Evolutionary conservation across 2,113 vertebrate genomes (phyloP).

Genomic region (Pagrus major): DNA sequence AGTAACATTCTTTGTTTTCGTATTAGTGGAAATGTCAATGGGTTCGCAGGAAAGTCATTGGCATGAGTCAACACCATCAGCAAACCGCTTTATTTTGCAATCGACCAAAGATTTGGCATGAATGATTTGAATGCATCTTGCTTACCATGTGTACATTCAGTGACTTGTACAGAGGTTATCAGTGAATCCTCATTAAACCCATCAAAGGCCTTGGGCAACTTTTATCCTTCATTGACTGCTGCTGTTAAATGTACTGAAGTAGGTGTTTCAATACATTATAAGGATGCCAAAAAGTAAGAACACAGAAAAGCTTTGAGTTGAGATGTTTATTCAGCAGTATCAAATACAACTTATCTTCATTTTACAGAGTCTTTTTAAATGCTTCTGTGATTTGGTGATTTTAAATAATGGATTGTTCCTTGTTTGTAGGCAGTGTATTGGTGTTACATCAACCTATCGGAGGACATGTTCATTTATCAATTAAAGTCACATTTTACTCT

Average conservation of each 20-base stretch:
- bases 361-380: neutral
- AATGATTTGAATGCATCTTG: neutral
- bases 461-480: neutral
- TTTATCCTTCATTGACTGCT: neutral
- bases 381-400: neutral
- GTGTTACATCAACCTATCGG: neutral
- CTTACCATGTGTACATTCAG: neutral
- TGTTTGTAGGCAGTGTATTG: neutral
- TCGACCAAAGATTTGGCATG: neutral
- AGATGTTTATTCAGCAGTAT: conserved; percentile 50
- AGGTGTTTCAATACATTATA: neutral
- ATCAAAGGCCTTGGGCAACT: neutral
- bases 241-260: neutral
- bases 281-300: neutral
- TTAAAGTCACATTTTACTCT: neutral
- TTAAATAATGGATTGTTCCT: neutral
- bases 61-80: conserved; percentile 25
- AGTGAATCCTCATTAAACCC: neutral
- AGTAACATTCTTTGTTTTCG: neutral
- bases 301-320: neutral
- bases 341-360: conserved; percentile 13
- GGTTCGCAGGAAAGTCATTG: conserved; percentile 38
- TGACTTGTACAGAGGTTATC: neutral
- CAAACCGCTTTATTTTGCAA: conserved; percentile 53
- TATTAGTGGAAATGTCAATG: conserved; percentile 19